A percentile compares a stretch with the other conserved stretches of the same genome.
phyloP scores from a whole-genome alignment of 2,888 invertebrate genomes.

The Branchipolynoe longqiensis region DNA sequence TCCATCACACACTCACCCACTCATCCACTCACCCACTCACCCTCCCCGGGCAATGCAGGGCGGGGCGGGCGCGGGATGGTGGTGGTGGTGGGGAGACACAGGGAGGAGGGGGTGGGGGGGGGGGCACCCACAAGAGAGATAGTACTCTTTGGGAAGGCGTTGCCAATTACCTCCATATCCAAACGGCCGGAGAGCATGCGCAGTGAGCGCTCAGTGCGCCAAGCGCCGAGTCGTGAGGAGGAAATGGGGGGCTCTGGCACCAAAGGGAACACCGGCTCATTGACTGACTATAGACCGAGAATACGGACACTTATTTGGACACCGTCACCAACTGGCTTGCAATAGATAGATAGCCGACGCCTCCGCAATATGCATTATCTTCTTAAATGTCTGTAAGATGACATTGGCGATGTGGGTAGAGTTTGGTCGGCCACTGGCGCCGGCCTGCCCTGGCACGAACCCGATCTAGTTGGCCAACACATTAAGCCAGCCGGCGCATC shows the following conservation, averaged over 20 bases:
- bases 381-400: constrained; percentile 56
- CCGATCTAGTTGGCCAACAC: constrained; percentile 52
- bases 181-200: constrained; percentile 27
- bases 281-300: no score
- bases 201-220: constrained; percentile 7
- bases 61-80: no score
- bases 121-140: background rate
- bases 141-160: constrained; percentile 12
- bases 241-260: constrained; percentile 34
- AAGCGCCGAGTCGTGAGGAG: constrained; percentile 30
- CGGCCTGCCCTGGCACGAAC: constrained; percentile 35
- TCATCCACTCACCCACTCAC: no score
- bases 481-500: constrained; percentile 8
- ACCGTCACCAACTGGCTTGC: constrained; percentile 8
- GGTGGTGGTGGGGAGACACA: no score
- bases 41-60: no score
- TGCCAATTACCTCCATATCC: constrained; percentile 15
- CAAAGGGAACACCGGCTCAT: constrained; percentile 49
- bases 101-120: no score
- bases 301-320: constrained; percentile 47
- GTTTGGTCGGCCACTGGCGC: background rate
- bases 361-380: constrained; percentile 51
- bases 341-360: background rate
- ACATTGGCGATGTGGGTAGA: constrained; percentile 27
- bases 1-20: no score